These are phyloP conservation scores for Toxotes jaculatrix DNA, from an alignment of 2,113 vertebrate species.

Conservation along the genomic window DNA sequence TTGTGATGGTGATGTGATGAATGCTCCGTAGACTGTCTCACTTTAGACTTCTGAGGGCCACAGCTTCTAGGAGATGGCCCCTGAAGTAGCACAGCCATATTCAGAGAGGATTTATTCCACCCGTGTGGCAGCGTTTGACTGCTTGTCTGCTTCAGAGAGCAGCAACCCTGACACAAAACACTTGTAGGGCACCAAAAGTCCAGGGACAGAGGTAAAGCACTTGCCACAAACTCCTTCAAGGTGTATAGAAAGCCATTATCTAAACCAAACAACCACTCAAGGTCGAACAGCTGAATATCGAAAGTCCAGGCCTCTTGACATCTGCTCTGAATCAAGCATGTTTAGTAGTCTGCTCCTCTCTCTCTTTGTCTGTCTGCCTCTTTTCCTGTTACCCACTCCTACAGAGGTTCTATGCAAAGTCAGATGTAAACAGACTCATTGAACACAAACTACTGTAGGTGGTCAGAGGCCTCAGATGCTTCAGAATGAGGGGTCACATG, in stretches of 20 bases:
- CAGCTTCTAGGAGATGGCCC: background rate
- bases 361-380: background rate
- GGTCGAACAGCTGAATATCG: constrained; percentile 38
- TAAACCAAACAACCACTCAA: constrained; percentile 36
- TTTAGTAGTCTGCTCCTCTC: background rate
- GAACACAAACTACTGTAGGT: background rate
- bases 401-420: background rate
- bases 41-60: background rate
- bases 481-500: background rate
- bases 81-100: background rate
- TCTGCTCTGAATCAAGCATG: constrained; percentile 31
- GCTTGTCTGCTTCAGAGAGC: background rate
- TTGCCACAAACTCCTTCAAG: constrained; percentile 19
- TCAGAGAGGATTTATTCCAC: constrained; percentile 4
- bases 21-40: background rate
- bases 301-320: constrained; percentile 19
- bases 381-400: background rate
- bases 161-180: constrained; percentile 5
- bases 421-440: background rate
- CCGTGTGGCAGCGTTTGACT: background rate
- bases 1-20: background rate
- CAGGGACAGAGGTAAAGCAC: constrained; percentile 14
- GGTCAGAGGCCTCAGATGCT: background rate
- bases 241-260: constrained; percentile 31
- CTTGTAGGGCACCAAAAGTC: background rate